phyloP scores from a whole-genome alignment of 2,797 vertebrate species.

The Gallinago nigripennis region DNA sequence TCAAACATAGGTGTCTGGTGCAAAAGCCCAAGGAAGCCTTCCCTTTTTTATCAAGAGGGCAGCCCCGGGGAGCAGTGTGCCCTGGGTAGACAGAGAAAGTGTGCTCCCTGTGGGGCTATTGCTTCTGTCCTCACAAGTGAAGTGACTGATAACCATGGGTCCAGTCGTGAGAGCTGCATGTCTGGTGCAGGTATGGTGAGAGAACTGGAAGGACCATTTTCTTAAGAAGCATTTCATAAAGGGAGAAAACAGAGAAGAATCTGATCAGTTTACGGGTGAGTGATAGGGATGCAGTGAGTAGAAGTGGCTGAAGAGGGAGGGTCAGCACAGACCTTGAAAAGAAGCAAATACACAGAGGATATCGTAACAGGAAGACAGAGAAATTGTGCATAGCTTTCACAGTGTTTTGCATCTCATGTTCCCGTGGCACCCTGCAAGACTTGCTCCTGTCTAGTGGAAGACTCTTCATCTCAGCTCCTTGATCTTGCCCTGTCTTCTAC shows the following conservation, averaged over 20 bases:
- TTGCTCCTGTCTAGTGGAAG: neutral
- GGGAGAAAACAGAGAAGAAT: neutral
- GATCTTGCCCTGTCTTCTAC: neutral
- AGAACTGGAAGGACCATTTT: neutral
- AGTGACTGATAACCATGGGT: neutral
- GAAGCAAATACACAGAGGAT: neutral
- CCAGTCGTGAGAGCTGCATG: accelerated
- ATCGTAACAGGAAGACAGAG: neutral
- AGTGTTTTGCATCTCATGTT: neutral
- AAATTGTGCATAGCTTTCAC: neutral
- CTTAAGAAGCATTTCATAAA: neutral
- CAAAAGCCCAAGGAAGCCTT: neutral
- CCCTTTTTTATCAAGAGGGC: neutral
- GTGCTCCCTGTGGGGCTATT: neutral
- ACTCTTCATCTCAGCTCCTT: neutral
- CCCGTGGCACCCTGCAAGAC: neutral
- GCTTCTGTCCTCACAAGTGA: neutral
- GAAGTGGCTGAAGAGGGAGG: neutral
- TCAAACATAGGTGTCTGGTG: neutral
- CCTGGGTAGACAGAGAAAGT: neutral
- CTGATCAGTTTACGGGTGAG: neutral
- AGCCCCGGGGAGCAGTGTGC: neutral
- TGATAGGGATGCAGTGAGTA: neutral
- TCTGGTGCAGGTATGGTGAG: neutral
- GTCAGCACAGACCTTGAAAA: neutral